Conservation (phyloP, 2,113 vertebrate genomes). For the Colius striatus region DNA sequence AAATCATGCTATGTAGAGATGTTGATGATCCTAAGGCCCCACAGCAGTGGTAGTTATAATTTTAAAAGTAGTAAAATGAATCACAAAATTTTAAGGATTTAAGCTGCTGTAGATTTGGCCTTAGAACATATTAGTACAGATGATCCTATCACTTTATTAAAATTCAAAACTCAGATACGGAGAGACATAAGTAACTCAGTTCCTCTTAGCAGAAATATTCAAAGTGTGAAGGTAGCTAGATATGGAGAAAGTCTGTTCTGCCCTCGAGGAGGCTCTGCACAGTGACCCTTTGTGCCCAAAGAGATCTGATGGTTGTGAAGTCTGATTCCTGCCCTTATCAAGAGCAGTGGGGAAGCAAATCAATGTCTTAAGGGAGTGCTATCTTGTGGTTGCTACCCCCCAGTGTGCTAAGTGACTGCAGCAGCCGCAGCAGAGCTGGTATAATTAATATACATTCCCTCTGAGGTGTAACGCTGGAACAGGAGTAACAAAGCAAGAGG, state of each 20-base stretch:
- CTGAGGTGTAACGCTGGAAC: background rate
- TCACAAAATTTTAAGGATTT: background rate
- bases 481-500: background rate
- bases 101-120: background rate
- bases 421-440: background rate
- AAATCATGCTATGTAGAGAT: background rate
- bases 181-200: background rate
- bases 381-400: background rate
- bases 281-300: background rate
- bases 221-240: background rate
- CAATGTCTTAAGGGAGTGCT: background rate
- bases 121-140: background rate
- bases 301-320: background rate
- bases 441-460: background rate
- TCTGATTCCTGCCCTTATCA: slow-evolving; percentile 5
- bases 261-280: background rate
- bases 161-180: background rate
- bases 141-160: background rate
- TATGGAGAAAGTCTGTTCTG: background rate
- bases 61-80: background rate
- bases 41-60: background rate
- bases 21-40: background rate
- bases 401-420: background rate
- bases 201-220: background rate
- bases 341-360: background rate